Evolutionary conservation across 2,888 invertebrate genomes (phyloP), one percentile per base, ranked within the genome.

Genomic region (Ganaspis brasiliensis): DNA sequence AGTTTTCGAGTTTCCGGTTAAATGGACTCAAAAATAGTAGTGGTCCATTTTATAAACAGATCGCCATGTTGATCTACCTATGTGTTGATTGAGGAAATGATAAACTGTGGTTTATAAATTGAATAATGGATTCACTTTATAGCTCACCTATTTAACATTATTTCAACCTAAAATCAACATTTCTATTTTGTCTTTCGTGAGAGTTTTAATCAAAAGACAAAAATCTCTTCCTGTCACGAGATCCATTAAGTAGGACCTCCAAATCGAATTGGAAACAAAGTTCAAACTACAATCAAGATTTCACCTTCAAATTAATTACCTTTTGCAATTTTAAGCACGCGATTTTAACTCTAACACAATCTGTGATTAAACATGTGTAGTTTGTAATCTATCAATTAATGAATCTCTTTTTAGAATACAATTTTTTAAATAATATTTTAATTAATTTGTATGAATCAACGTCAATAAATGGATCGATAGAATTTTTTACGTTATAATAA

Each of bases 71-170:
- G 63, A 67, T 45, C 24, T 45, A 67, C 73, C 76, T 72, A 79
- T 76, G 72, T 73, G 80, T 82, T 84, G 83, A 84, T 84, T 84
- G 84, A 84, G 84, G 84, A 84, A 84, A 84, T 84, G 84, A 84
- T 84, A 79, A 75, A 77, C 79, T 73, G 73, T 76, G 75, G 63
- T 63, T n/a, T n/a, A 79, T 72, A 80, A 79, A 84, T 83, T 84
- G 83, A 75, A 84, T 84, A 84, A 84, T 67, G 24, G 67, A 24
- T 24, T 52, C 52, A 52, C 19, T 83, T 73, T 80, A 82, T 82
- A 73, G 81, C 72, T 77, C 79, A 80, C 76, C 81, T 82, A 81
- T 75, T 84, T 81, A 81, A 82, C 80, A 80, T 79, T 81, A 77
- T 21, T 56, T 56, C 16, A 40, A 37, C 40, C 35, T 57, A 57